Evolutionary conservation across 2,113 vertebrate genomes (phyloP).

Genomic region (Sterna hirundo): DNA sequence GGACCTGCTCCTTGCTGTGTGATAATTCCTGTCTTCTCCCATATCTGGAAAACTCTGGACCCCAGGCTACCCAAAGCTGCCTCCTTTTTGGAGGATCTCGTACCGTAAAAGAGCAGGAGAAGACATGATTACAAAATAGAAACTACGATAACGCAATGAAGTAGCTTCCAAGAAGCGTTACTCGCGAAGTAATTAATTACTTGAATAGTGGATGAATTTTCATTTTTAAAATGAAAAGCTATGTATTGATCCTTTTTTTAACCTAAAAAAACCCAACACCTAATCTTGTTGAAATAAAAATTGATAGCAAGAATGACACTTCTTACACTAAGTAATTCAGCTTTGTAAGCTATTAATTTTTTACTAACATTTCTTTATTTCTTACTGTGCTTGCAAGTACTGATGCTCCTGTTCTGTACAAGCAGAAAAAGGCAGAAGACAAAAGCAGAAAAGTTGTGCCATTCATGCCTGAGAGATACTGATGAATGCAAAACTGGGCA

Average conservation of each 20-base stretch:
- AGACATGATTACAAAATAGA: background rate
- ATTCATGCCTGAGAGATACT: background rate
- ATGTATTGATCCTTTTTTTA: background rate
- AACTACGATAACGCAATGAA: background rate
- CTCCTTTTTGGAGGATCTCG: background rate
- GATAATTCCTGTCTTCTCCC: background rate
- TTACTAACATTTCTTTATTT: background rate
- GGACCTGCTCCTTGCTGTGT: background rate
- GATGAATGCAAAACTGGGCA: background rate
- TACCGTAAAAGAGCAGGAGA: background rate
- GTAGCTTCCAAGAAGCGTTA: background rate
- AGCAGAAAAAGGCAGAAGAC: background rate
- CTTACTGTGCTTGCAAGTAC: background rate
- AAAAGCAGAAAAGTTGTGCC: background rate
- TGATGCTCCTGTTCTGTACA: background rate
- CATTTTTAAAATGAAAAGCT: background rate
- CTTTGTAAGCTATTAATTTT: background rate
- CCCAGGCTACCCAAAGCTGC: background rate
- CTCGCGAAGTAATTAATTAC: background rate
- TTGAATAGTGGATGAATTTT: background rate
- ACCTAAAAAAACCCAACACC: no score
- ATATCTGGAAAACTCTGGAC: background rate
- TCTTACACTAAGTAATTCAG: background rate
- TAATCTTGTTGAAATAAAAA: background rate
- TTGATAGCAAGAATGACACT: background rate